These are phyloP conservation scores for Fulmarus glacialis DNA, from an alignment of 2,113 vertebrate genomes.

Conservation along the genomic window DNA sequence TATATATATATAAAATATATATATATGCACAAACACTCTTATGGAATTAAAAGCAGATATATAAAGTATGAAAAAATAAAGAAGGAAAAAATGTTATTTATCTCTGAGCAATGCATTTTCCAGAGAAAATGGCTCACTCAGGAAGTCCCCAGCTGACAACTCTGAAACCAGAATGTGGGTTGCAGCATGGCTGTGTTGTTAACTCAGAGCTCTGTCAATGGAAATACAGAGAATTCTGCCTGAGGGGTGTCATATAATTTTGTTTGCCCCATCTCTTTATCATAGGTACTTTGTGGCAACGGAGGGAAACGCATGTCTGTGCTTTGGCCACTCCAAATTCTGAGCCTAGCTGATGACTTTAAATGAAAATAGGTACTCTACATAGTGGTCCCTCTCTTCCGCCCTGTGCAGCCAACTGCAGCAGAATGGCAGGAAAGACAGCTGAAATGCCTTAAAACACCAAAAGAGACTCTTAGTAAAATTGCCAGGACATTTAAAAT, in stretches of 20 bases:
- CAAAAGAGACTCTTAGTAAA: background rate
- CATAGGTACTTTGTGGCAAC: background rate
- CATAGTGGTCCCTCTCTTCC: background rate
- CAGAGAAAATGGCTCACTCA: background rate
- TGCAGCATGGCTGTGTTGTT: background rate
- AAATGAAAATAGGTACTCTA: background rate
- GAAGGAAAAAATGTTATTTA: background rate
- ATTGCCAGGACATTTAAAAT: background rate
- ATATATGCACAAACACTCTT: no score
- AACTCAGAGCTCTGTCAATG: background rate
- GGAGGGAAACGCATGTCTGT: background rate
- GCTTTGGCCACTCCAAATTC: background rate
- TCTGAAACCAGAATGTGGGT: background rate
- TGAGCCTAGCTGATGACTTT: background rate
- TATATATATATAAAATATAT: background rate
- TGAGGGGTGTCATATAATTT: rapidly evolving
- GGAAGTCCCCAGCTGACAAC: background rate
- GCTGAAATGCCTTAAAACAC: background rate
- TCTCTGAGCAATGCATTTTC: background rate
- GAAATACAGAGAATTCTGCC: background rate
- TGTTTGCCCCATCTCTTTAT: background rate
- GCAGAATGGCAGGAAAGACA: background rate
- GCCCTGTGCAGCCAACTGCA: background rate
- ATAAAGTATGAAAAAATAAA: background rate
- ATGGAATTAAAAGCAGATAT: background rate